Conservation (phyloP, 2,888 invertebrate genomes). For the Caradrina clavipalpis region DNA sequence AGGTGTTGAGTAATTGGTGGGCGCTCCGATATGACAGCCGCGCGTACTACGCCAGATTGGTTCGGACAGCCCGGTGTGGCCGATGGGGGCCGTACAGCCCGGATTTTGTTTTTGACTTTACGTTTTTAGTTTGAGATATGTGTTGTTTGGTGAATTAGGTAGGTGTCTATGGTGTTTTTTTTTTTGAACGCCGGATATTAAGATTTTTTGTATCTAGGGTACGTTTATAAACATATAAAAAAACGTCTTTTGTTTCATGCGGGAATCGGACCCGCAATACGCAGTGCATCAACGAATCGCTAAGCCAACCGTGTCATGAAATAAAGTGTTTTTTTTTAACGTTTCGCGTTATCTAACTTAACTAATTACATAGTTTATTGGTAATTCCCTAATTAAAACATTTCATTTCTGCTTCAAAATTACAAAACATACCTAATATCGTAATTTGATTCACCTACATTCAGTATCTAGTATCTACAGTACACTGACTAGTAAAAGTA, state of each 20-base stretch:
- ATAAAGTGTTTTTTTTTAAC: not conserved
- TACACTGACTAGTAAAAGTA: slow-evolving; percentile 48
- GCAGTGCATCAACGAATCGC: too few species aligned
- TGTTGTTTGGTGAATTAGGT: not conserved
- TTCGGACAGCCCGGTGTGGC: slow-evolving; percentile 61
- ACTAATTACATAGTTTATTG: not conserved
- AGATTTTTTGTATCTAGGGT: too few species aligned
- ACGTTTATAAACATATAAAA: too few species aligned
- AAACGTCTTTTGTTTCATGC: too few species aligned
- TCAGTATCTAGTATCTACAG: slow-evolving; percentile 25
- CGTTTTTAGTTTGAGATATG: not conserved
- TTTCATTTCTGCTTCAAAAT: slow-evolving; percentile 17
- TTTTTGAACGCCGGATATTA: too few species aligned
- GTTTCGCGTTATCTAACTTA: not conserved
- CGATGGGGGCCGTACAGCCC: not conserved
- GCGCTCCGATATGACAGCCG: slow-evolving; percentile 77
- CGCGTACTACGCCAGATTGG: slow-evolving; percentile 64
- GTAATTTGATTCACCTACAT: slow-evolving; percentile 53
- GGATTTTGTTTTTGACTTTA: slow-evolving; percentile 3
- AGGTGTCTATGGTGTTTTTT: too few species aligned
- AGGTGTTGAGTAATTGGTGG: slow-evolving; percentile 80
- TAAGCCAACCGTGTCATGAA: too few species aligned
- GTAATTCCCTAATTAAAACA: not conserved
- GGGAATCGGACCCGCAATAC: too few species aligned
- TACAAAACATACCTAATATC: slow-evolving; percentile 29